Evolutionary conservation across 2,797 vertebrate species (phyloP).

Genomic region (Taeniopygia guttata): DNA sequence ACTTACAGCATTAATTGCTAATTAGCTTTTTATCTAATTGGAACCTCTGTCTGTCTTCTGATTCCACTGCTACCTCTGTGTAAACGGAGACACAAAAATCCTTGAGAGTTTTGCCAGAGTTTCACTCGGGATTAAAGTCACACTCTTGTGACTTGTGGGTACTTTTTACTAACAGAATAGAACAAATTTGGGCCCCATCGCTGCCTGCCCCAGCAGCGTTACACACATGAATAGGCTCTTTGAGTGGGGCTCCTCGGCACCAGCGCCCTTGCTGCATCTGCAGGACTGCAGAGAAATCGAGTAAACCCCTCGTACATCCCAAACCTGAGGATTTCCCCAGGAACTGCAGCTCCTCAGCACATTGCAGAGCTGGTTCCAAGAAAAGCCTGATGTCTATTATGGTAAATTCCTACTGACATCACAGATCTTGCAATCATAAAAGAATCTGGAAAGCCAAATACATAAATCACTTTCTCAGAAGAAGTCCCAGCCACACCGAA

Average conservation of each 20-base stretch:
- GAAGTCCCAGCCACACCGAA: not conserved
- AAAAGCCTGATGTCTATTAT: not conserved
- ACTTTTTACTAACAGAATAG: not conserved
- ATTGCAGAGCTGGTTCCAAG: not conserved
- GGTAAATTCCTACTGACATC: not conserved
- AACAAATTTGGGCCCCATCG: not conserved
- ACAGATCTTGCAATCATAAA: not conserved
- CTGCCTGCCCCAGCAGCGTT: not conserved
- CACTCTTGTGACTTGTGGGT: not conserved
- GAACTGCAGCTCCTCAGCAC: not conserved
- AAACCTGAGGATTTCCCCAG: not conserved
- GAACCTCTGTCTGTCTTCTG: not conserved
- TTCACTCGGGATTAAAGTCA: not conserved
- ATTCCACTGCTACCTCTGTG: not conserved
- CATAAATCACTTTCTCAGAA: not conserved
- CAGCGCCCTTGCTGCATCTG: fast-evolving
- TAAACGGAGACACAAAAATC: not conserved
- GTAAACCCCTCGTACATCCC: not conserved
- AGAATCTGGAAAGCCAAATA: not conserved
- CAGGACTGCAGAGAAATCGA: not conserved
- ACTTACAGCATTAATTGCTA: not conserved
- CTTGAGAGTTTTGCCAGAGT: not conserved
- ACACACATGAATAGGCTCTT: not conserved
- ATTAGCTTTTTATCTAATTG: not conserved
- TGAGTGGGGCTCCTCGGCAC: not conserved